phyloP scores from a whole-genome alignment of 2,113 vertebrate species.

The Paracanthobrama guichenoti region DNA sequence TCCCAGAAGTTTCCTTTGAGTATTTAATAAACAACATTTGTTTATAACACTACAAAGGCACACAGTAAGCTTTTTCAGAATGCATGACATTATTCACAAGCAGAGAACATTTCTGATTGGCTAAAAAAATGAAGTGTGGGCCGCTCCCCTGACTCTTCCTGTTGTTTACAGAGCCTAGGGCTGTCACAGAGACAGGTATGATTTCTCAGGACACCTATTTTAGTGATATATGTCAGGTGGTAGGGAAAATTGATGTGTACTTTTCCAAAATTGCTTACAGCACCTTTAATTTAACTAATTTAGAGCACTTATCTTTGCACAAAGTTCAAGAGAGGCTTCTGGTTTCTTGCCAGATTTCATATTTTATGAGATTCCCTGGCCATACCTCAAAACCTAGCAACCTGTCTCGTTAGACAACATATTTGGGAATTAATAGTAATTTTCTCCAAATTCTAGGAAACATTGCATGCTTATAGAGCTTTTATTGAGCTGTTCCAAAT shows the following conservation, averaged over 20 bases:
- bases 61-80: background rate
- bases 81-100: background rate
- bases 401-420: background rate
- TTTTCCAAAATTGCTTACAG: background rate
- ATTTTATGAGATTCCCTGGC: slow-evolving; percentile 6
- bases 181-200: slow-evolving; percentile 15
- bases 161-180: slow-evolving; percentile 3
- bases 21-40: background rate
- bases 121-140: background rate
- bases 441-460: background rate
- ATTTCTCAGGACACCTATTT: slow-evolving; percentile 10
- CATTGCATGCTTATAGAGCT: too few species aligned
- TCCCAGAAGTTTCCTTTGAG: background rate
- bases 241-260: background rate
- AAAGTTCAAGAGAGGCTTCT: slow-evolving; percentile 37
- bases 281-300: slow-evolving; percentile 52
- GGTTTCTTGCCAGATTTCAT: slow-evolving; percentile 29
- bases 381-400: background rate
- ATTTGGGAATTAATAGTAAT: background rate
- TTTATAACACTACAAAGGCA: too few species aligned
- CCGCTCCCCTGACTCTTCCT: slow-evolving; percentile 2
- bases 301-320: slow-evolving; percentile 43
- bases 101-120: background rate
- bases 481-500: background rate
- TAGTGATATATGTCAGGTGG: background rate